Base-by-base conservation (phyloP, 2,888 invertebrate species). In the Clunio marinus region DNA sequence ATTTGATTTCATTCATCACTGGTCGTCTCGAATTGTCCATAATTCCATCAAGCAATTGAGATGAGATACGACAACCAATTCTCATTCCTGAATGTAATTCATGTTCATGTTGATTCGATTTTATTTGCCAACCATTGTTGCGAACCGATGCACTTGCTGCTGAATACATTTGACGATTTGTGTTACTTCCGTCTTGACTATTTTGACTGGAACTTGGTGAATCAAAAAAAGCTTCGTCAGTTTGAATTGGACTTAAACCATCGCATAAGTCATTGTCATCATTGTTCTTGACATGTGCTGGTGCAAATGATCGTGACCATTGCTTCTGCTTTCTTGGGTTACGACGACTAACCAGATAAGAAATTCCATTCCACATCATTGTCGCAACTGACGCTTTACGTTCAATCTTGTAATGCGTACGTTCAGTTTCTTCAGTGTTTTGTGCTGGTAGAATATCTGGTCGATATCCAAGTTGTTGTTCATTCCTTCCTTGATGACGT, bases 21-120 rank as follows among this genome's bases (percentile, higher is more conserved):
- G 95, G 85, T 71, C 95, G 84, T 76, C 95, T 88, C 17, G 93
- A 93, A 80, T 95, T 94, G 77, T 95, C 94, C 70, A 92, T 84
- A 15, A 93, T 87, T n/a, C 91, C 88, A 75, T 93, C 92, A 69
- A 96, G 82, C 73, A 93, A 83, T 65, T 86, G 86, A 13, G 89
- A 85, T 71, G 87, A 86, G 72, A 93, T 91, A 71, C 91, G 83
- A 55, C 82, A 82, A 20, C 87, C 86, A 7, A 90, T 89, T 28
- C 70, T 70, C 80, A 80, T 69, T 80, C 78, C 71, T 1, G 41
- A 46, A 27, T 28, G 55, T 8, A 68, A 27, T 45, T 68, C 68
- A 28, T 68, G 68, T n/a, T 68, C 62, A 41, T 51, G 51, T 5
- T 59, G 68, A n/a, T 25, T 63, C 5, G 37, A 51, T 27, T 35